Percentiles rank a stretch among this genome's conserved stretches.
phyloP scores from a whole-genome alignment of 2,113 vertebrate genomes.

The Sander lucioperca region DNA sequence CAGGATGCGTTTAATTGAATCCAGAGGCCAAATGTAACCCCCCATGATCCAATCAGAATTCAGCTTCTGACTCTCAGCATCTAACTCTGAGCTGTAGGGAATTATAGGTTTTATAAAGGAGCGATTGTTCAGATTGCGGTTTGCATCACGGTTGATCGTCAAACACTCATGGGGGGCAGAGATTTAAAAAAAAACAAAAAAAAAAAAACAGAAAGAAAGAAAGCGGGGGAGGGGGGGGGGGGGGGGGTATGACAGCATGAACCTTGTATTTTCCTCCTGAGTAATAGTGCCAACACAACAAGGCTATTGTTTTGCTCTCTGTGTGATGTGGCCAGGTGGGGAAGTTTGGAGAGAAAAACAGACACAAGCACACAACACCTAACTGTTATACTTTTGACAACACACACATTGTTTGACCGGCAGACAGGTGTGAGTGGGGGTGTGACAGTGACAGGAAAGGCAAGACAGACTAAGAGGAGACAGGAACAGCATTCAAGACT shows the following conservation, averaged over 20 bases:
- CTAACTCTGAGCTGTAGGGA: slow-evolving; percentile 10
- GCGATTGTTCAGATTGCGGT: slow-evolving; percentile 55
- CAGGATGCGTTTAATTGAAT: slow-evolving; percentile 42
- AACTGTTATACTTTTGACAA: slow-evolving; percentile 38
- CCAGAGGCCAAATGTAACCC: slow-evolving; percentile 32
- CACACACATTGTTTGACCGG: slow-evolving; percentile 25
- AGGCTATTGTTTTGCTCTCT: slow-evolving; percentile 62
- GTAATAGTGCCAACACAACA: slow-evolving; percentile 57
- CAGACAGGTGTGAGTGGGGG: slow-evolving; percentile 34
- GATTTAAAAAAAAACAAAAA: too few species aligned
- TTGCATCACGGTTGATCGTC: slow-evolving; percentile 50
- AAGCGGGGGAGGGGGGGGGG: not conserved
- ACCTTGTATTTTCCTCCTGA: slow-evolving; percentile 53
- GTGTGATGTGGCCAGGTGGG: slow-evolving; percentile 58
- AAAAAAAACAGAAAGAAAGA: too few species aligned
- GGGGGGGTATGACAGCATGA: slow-evolving; percentile 37
- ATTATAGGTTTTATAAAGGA: slow-evolving; percentile 50
- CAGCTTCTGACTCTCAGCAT: slow-evolving; percentile 2
- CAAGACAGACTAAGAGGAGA: not conserved
- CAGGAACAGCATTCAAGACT: slow-evolving; percentile 10
- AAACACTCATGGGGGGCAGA: not conserved
- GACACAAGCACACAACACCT: slow-evolving; percentile 14
- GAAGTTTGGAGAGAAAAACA: not conserved
- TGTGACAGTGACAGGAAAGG: not conserved
- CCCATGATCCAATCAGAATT: slow-evolving; percentile 29